Evolutionary conservation across 2,113 vertebrate species (phyloP).

Genomic region (Thamnophis sirtalis): DNA sequence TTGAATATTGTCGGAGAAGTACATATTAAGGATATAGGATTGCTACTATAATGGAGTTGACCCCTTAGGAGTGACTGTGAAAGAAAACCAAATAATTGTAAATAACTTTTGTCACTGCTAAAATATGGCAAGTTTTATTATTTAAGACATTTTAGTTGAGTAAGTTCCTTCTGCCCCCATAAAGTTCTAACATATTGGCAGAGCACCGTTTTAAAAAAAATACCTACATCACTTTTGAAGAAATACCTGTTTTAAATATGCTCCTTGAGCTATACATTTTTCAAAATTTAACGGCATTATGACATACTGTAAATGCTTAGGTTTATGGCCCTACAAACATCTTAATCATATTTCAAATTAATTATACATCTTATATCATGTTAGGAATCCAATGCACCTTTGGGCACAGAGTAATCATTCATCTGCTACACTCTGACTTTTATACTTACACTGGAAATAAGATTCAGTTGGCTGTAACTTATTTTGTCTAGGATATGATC

Average conservation of each 20-base stretch:
- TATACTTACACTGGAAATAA: neutral
- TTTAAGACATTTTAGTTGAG: slow-evolving; percentile 15
- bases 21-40: neutral
- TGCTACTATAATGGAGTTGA: slow-evolving; percentile 1
- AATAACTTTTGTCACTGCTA: neutral
- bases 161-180: neutral
- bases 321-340: neutral
- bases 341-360: neutral
- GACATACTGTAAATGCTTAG: neutral
- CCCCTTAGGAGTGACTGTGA: neutral
- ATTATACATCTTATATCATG: neutral
- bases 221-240: neutral
- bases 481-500: neutral
- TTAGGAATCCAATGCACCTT: neutral
- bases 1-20: neutral
- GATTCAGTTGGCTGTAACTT: neutral
- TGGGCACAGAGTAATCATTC: neutral
- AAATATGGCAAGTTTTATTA: slow-evolving; percentile 14
- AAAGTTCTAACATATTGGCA: neutral
- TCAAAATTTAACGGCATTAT: neutral
- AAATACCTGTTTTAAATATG: neutral
- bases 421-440: neutral
- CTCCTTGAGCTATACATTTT: neutral
- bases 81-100: slow-evolving; percentile 1
- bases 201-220: neutral